Conservation (phyloP, 1,140 invertebrate species). For the Camponotus vicinus region DNA sequence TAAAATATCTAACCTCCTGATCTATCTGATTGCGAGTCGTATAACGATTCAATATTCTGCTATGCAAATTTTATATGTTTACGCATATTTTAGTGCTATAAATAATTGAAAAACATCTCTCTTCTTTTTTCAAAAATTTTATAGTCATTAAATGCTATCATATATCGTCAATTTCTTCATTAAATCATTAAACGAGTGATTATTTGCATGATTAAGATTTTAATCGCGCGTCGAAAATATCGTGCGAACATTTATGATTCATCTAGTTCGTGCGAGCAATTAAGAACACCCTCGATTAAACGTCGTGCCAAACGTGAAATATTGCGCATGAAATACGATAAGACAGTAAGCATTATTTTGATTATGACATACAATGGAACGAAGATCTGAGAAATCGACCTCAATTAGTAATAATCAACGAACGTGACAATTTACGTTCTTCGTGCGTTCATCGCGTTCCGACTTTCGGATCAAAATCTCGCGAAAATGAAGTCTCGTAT, state of each 20-base stretch:
- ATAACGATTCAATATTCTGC: neutral
- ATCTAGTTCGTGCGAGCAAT: neutral
- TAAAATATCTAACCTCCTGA: neutral
- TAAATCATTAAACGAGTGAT: neutral
- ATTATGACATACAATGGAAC: neutral
- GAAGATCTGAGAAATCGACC: slow-evolving; percentile 58
- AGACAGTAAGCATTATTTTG: neutral
- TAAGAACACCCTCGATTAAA: neutral
- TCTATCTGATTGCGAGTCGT: neutral
- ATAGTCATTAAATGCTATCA: neutral
- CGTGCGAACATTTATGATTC: neutral
- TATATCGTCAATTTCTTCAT: slow-evolving; percentile 10
- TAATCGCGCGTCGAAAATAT: neutral
- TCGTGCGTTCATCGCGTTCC: no score
- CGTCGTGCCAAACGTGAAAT: neutral
- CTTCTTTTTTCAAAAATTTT: neutral
- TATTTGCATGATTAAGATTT: neutral
- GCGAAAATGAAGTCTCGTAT: slow-evolving; percentile 3
- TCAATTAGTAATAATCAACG: slow-evolving; percentile 75
- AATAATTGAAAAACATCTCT: slow-evolving; percentile 15
- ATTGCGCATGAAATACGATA: neutral
- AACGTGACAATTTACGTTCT: slow-evolving; percentile 64
- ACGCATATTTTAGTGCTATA: neutral
- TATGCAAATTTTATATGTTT: slow-evolving; percentile 17
- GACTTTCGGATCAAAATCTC: neutral